phyloP scores from a whole-genome alignment of 2,113 vertebrate species.

The Myanophis thanlyinensis region DNA sequence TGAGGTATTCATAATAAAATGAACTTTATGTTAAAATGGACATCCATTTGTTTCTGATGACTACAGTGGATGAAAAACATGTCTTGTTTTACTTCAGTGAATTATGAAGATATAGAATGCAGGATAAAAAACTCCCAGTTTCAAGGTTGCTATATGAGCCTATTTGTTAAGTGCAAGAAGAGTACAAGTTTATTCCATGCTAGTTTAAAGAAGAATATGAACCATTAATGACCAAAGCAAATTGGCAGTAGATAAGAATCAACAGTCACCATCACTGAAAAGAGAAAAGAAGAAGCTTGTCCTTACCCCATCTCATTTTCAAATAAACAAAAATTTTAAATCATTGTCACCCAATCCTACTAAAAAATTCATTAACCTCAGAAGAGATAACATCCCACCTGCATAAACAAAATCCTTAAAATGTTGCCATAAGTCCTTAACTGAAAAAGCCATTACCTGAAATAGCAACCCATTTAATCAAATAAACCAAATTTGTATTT shows the following conservation, averaged over 20 bases:
- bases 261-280: too few relatives aligned
- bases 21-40: background rate
- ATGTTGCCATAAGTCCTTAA: too few relatives aligned
- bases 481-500: too few relatives aligned
- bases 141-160: background rate
- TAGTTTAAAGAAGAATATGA: background rate
- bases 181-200: background rate
- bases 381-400: too few relatives aligned
- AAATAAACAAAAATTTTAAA: too few relatives aligned
- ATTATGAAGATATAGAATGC: background rate
- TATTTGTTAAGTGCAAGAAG: background rate
- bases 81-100: background rate
- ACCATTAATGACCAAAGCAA: background rate
- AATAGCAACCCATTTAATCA: too few relatives aligned
- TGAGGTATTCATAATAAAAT: background rate
- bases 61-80: background rate
- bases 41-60: background rate
- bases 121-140: background rate
- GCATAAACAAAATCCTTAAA: too few relatives aligned
- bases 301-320: too few relatives aligned
- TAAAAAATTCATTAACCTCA: too few relatives aligned
- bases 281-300: too few relatives aligned
- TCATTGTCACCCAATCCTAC: too few relatives aligned
- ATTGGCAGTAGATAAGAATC: background rate
- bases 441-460: too few relatives aligned